Percentiles rank a stretch among this genome's conserved stretches.
Evolutionary conservation across 2,888 invertebrate genomes (phyloP).

Genomic region (Heliconius cydno): DNA sequence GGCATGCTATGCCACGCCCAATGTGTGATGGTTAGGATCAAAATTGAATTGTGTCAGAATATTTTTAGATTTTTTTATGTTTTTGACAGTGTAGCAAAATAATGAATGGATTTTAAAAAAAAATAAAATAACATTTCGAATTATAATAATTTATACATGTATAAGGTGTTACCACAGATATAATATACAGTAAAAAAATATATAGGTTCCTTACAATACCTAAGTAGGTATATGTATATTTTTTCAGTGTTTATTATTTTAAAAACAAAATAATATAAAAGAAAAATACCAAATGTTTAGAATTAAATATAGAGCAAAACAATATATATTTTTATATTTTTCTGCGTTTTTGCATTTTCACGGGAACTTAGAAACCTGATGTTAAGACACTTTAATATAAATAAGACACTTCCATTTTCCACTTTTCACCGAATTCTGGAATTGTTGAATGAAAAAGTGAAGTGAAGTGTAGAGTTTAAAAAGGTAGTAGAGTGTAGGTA

Average conservation of each 20-base stretch:
- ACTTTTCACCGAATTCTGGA: neutral
- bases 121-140: neutral
- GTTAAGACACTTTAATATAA: neutral
- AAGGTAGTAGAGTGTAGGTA: no score
- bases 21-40: neutral
- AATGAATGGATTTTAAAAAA: neutral
- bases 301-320: no score
- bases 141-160: neutral
- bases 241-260: no score
- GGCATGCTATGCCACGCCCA: conserved; percentile 10
- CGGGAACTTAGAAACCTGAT: neutral
- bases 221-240: no score
- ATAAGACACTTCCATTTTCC: neutral
- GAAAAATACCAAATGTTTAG: no score
- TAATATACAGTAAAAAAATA: no score
- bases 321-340: no score
- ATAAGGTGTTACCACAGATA: neutral
- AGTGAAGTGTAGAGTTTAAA: no score
- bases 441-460: no score
- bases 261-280: no score
- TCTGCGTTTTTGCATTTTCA: no score
- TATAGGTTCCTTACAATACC: no score
- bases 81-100: neutral
- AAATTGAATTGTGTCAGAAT: neutral
- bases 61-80: neutral